phyloP scores from a whole-genome alignment of 2,888 invertebrate genomes.

The Abscondita cerata region DNA sequence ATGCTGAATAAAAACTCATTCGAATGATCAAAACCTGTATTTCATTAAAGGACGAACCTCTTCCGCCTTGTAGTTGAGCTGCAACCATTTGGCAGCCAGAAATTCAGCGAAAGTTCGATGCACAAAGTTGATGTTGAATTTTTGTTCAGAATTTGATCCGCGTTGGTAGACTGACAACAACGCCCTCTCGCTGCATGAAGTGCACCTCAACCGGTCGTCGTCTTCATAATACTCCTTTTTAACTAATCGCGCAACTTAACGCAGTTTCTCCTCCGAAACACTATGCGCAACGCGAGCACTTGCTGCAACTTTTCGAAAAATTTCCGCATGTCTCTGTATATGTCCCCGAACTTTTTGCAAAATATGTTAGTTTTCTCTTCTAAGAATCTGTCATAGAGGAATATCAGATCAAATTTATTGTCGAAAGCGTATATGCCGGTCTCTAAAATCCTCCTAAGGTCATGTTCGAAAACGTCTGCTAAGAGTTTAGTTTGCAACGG shows the following conservation, averaged over 20 bases:
- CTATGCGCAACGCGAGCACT: neutral
- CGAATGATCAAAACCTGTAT: too few species aligned
- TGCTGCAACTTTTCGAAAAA: conserved; percentile 4
- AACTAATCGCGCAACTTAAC: neutral
- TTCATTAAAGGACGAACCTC: too few species aligned
- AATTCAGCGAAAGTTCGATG: conserved; percentile 6
- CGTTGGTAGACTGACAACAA: neutral
- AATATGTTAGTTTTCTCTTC: conserved; percentile 4
- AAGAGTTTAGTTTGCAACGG: conserved; percentile 1
- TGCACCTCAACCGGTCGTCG: neutral
- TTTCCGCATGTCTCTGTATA: too few species aligned
- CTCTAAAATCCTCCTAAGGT: neutral
- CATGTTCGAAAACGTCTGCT: neutral
- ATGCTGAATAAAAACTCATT: too few species aligned
- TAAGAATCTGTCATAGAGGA: neutral
- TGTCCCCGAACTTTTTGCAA: neutral
- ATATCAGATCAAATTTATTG: neutral
- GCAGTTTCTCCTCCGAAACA: neutral
- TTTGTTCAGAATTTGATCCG: too few species aligned
- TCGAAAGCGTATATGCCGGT: neutral
- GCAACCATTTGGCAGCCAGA: too few species aligned
- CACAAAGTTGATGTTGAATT: neutral
- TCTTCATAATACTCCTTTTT: neutral
- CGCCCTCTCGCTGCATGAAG: neutral
- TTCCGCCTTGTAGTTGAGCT: neutral